Evolutionary conservation across 2,888 invertebrate genomes (phyloP), one percentile per base, ranked within the genome.

Genomic region (Eremobia ochroleuca): DNA sequence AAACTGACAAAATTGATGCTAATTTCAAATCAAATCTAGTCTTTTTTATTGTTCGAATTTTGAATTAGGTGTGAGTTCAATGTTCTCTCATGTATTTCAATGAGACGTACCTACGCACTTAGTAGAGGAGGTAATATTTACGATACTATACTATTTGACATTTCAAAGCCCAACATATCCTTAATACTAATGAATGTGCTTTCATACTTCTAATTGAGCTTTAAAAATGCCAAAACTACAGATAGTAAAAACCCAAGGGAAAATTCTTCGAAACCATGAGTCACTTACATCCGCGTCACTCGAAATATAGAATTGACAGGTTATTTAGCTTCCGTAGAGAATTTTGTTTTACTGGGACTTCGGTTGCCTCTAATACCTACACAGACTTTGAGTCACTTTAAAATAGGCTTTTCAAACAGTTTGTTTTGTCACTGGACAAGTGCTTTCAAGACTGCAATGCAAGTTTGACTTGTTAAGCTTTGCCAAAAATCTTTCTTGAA

Each of bases 331-430:
- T 64, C 55, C 55, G 49, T 67, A 82, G 18, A 1, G 37, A 34
- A 67, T 76, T 58, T 76, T 79, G 77, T 79, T 79, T 64, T 49
- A 15, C 40, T 76, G 25, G 40, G 34, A 67, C 28, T 82, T 79
- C 77, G 49, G 59, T 46, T 46, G 18, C 37, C 1, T 40, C 40
- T 43, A 11, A 49, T 21, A 74, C 46, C 18, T 34, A 49, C 18
- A 61, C 8, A 15, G 11, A 11, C 34, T 65, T 80, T 64, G n/a
- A 78, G 62, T 64, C 46, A 58, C 40, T 81, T 62, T 62, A 21
- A 72, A 72, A 62, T n/a, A n/a, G n/a, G 62, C 28, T 55, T 52
- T 72, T 72, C 8, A 15, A 21, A 55, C 15, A 37, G 40, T 21
- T 37, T 34, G 0, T 25, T 43, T 34, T 28, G 18, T 31, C 15